phyloP scores from a whole-genome alignment of 2,797 vertebrate genomes.

The Mus minutoides region DNA sequence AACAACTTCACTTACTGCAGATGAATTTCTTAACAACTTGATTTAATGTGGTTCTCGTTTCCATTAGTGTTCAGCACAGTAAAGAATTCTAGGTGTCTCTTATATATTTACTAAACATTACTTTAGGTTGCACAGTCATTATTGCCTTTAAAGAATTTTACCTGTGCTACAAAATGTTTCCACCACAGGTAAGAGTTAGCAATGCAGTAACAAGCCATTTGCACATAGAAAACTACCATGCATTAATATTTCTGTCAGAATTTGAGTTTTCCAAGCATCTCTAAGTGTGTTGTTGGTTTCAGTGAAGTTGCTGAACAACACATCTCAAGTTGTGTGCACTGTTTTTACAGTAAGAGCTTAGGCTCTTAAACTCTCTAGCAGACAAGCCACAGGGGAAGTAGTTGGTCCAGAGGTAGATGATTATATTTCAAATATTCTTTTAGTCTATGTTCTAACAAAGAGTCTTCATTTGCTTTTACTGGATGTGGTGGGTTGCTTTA shows the following conservation, averaged over 20 bases:
- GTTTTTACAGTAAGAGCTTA: background rate
- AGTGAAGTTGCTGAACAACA: background rate
- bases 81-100: background rate
- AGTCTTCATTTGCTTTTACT: background rate
- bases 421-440: background rate
- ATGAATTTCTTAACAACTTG: slow-evolving; percentile 14
- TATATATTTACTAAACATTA: background rate
- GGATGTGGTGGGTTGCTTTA: background rate
- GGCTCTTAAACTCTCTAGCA: background rate
- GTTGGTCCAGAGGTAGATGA: background rate
- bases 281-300: background rate
- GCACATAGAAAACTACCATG: background rate
- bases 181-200: background rate
- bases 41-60: background rate
- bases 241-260: slow-evolving; percentile 8
- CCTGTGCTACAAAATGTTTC: background rate
- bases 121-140: background rate
- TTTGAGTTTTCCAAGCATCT: background rate
- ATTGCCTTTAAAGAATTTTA: background rate
- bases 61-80: background rate
- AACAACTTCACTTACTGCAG: background rate
- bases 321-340: background rate
- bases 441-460: background rate
- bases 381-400: background rate
- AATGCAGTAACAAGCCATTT: background rate